A percentile compares a stretch with the other conserved stretches of the same genome.
Conservation (phyloP, 2,113 vertebrate species). For the Dipodomys stephensi region DNA sequence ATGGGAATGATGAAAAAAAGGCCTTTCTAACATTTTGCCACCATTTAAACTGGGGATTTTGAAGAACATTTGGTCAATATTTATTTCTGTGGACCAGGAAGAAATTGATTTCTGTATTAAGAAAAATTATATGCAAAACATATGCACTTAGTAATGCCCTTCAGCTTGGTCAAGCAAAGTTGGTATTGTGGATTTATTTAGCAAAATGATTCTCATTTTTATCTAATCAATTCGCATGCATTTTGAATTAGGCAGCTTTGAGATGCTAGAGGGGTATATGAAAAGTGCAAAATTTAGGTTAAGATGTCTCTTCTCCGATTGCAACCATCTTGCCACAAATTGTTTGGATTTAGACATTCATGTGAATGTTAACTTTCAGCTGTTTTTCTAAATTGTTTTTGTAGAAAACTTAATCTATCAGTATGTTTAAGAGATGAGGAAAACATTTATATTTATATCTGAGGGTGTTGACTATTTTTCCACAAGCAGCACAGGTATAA, state of each 20-base stretch:
- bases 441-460: slow-evolving; percentile 31
- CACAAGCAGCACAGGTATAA: not conserved
- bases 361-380: slow-evolving; percentile 18
- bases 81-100: slow-evolving; percentile 57
- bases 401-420: slow-evolving; percentile 47
- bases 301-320: slow-evolving; percentile 21
- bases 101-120: slow-evolving; percentile 75
- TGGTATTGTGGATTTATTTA: slow-evolving; percentile 19
- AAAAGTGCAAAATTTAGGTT: slow-evolving; percentile 53
- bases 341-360: slow-evolving; percentile 57
- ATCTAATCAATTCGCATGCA: not conserved
- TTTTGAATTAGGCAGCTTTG: not conserved
- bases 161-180: slow-evolving; percentile 58
- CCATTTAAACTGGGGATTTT: slow-evolving; percentile 53
- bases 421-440: not conserved
- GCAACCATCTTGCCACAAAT: slow-evolving; percentile 11
- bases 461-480: not conserved
- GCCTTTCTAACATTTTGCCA: slow-evolving; percentile 17
- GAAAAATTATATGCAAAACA: slow-evolving; percentile 74
- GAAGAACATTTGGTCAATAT: slow-evolving; percentile 67
- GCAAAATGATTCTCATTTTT: slow-evolving; percentile 19
- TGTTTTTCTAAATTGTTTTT: slow-evolving; percentile 51
- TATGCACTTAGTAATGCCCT: slow-evolving; percentile 67
- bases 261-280: not conserved
- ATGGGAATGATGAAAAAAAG: not conserved